Percentiles rank a stretch among this genome's conserved stretches.
These are phyloP conservation scores for Pectinophora gossypiella DNA, from an alignment of 1,140 invertebrate genomes.

Conservation along the genomic window DNA sequence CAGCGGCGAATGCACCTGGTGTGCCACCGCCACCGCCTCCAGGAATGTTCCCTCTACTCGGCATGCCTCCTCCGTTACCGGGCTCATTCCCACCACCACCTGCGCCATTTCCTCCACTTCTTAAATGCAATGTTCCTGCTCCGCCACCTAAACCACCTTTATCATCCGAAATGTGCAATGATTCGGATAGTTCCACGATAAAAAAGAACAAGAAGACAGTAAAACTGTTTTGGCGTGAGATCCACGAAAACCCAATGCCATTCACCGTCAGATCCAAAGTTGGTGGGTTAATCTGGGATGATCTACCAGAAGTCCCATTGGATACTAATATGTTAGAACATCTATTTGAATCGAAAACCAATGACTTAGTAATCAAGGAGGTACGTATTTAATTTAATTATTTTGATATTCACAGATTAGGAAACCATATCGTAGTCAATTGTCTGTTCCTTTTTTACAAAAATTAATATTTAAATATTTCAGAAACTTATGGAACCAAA, in stretches of 20 bases:
- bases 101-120: constrained; percentile 55
- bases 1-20: constrained; percentile 77
- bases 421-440: background rate
- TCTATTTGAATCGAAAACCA: constrained; percentile 97
- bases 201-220: constrained; percentile 98
- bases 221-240: constrained; percentile 99
- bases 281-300: constrained; percentile 95
- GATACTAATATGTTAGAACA: constrained; percentile 97
- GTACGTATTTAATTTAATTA: constrained; percentile 8
- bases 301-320: constrained; percentile 87
- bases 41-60: constrained; percentile 49
- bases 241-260: constrained; percentile 88
- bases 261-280: constrained; percentile 77
- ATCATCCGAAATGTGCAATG: constrained; percentile 40
- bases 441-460: background rate
- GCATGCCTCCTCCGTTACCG: constrained; percentile 48
- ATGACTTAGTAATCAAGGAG: constrained; percentile 95
- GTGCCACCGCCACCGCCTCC: constrained; percentile 85
- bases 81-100: constrained; percentile 50
- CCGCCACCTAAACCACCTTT: constrained; percentile 59
- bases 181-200: constrained; percentile 62
- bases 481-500: constrained; percentile 95
- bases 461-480: constrained; percentile 11
- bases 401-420: too few species aligned
- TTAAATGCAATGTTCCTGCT: constrained; percentile 32